Base-by-base conservation (phyloP, 2,888 invertebrate species). In the Periphyllus acericola region DNA sequence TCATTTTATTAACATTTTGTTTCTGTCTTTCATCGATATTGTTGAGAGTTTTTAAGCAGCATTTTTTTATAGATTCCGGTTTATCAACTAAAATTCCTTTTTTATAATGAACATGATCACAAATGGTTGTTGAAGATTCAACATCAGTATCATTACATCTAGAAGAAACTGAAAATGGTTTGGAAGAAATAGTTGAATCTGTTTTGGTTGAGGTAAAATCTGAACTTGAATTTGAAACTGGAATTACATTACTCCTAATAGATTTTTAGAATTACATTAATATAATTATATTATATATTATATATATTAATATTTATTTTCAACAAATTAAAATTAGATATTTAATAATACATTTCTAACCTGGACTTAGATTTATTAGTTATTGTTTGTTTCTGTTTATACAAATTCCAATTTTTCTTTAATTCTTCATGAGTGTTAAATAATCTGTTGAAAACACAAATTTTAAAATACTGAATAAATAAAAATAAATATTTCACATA, bases 381-480 rank as follows among this genome's bases (percentile, higher is more conserved):
- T 79, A 36, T 34, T 21, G 34, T 25, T 89, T 68, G 84, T 79
- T 89, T 89, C 46, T 83, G 66, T 74, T 89, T 89, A 66, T 74
- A 87, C 21, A 83, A 71, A 68, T 89, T 74, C 89, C 90, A 86
- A 89, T 90, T 89, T 83, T 89, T 89, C 40, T 89, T 89, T 34
- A 90, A 83, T 76, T 85, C 89, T 90, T 90, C 90, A 71, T 90
- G 90, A 78, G 90, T 90, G 80, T 90, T 90, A 25, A 90, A 88
- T 46, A 90, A 82, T 36, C 90, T 90, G 40, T 71, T 78, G 40
- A 66, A 78, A 55, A 52, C 29, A 83, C n/a, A 74, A 9, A 52
- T 52, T 29, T n/a, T 46, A 21, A 66, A 34, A 34, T 11, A 46
- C 17, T 36, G 3, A 36, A 6, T 36, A 21, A 34, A 76, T 72